phyloP scores from a whole-genome alignment of 1,140 invertebrate species.

The Anadara kagoshimensis region DNA sequence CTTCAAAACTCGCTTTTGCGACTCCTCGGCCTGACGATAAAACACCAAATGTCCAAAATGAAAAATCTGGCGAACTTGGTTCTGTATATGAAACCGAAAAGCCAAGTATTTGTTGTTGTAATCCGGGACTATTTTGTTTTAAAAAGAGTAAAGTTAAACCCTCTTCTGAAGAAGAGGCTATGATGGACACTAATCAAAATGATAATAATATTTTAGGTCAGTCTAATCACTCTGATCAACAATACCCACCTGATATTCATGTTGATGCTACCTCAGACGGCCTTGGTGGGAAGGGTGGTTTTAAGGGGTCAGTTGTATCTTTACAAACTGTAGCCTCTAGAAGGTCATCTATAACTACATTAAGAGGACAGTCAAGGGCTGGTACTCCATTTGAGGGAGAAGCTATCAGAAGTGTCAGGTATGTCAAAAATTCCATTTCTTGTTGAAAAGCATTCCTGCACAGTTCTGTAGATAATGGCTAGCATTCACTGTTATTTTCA shows the following conservation, averaged over 20 bases:
- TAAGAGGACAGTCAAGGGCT: slow-evolving; percentile 43
- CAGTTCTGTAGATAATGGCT: no score
- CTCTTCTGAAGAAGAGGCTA: slow-evolving; percentile 21
- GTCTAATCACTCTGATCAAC: background rate
- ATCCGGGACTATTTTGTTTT: slow-evolving; percentile 11
- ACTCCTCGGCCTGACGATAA: background rate
- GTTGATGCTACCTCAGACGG: slow-evolving; percentile 35
- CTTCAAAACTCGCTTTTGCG: slow-evolving; percentile 18
- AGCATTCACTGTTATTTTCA: no score
- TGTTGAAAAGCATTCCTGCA: slow-evolving; percentile 1
- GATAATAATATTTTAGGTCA: slow-evolving; percentile 20
- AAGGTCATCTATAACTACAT: slow-evolving; percentile 51
- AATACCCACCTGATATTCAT: slow-evolving; percentile 30
- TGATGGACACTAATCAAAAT: slow-evolving; percentile 19
- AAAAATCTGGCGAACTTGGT: slow-evolving; percentile 14
- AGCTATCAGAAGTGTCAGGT: slow-evolving; percentile 39
- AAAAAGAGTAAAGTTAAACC: slow-evolving; percentile 24
- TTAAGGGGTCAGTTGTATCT: slow-evolving; percentile 40
- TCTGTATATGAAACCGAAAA: slow-evolving; percentile 19
- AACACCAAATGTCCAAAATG: background rate
- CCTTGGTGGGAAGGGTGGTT: slow-evolving; percentile 27
- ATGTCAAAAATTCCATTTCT: slow-evolving; percentile 15
- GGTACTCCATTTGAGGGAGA: slow-evolving; percentile 52
- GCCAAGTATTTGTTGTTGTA: slow-evolving; percentile 20
- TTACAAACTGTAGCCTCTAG: slow-evolving; percentile 35